phyloP scores from a whole-genome alignment of 1,140 invertebrate genomes.

The Triops longicaudatus region DNA sequence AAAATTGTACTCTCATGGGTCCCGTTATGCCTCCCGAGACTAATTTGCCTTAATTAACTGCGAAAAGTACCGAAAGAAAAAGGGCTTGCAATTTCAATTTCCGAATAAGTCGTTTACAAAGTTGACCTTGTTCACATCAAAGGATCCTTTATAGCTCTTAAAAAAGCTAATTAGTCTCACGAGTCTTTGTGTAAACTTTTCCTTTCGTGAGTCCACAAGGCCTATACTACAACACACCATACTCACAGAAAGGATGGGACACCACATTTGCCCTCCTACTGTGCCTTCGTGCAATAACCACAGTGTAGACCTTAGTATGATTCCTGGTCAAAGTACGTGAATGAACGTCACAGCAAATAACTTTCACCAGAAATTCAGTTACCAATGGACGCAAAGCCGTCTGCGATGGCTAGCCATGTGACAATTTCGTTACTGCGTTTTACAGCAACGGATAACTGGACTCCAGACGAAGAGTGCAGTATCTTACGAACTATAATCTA shows the following conservation, averaged over 20 bases:
- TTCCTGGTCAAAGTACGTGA: background rate
- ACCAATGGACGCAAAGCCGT: background rate
- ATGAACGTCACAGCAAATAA: background rate
- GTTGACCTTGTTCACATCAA: no score
- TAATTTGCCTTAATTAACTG: no score
- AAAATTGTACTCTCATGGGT: no score
- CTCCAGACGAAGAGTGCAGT: background rate
- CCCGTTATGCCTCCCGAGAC: no score
- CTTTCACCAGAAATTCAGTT: background rate
- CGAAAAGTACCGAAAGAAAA: no score
- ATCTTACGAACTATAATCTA: background rate
- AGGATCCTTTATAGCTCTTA: no score
- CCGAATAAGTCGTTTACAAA: no score
- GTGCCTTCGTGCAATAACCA: conserved; percentile 3
- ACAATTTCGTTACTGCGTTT: background rate
- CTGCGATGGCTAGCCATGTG: background rate
- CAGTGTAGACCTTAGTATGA: background rate
- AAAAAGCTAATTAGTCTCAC: no score
- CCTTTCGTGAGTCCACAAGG: no score
- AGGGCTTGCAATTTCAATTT: no score
- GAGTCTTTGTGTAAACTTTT: no score
- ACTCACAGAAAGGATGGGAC: conserved; percentile 4
- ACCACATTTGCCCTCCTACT: background rate
- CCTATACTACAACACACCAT: conserved; percentile 21
- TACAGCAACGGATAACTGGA: background rate